Conservation (phyloP, 1,140 invertebrate genomes). For the Caligus rogercresseyi region DNA sequence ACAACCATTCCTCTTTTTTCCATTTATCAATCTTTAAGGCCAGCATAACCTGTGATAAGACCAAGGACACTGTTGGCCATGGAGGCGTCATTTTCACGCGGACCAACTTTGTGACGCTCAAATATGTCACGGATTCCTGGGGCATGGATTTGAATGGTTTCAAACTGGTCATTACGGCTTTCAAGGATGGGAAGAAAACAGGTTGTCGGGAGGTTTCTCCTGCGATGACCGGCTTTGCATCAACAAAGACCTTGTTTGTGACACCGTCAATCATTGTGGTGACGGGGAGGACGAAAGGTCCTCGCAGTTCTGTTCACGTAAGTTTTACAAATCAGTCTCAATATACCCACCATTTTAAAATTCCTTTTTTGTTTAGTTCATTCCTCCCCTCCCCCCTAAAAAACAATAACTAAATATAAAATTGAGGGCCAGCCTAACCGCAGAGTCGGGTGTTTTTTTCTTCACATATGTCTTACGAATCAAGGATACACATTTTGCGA, state of each 20-base stretch:
- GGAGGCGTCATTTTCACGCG: slow-evolving; percentile 54
- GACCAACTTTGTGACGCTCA: slow-evolving; percentile 78
- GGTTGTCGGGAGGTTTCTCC: slow-evolving; percentile 12
- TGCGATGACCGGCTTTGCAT: slow-evolving; percentile 48
- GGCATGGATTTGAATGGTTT: slow-evolving; percentile 76
- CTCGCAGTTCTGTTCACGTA: slow-evolving; percentile 21
- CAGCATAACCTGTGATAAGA: slow-evolving; percentile 11
- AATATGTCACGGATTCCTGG: slow-evolving; percentile 80
- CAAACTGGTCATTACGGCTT: slow-evolving; percentile 75
- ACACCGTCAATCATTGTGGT: slow-evolving; percentile 76
- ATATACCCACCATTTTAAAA: not conserved
- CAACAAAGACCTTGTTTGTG: slow-evolving; percentile 64
- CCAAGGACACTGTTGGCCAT: slow-evolving; percentile 5
- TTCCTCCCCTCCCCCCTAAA: not conserved
- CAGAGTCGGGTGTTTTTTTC: not conserved
- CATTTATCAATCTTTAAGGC: not conserved
- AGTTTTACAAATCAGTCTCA: slow-evolving; percentile 10
- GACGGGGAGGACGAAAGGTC: slow-evolving; percentile 73
- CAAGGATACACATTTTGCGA: no score
- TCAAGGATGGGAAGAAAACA: slow-evolving; percentile 41
- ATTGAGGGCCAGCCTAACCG: not conserved
- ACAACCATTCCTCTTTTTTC: not conserved
- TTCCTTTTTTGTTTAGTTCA: not conserved
- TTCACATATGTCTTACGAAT: no score
- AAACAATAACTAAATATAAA: not conserved